Base-by-base conservation (phyloP, 2,888 invertebrate genomes). In the Salticus scenicus region DNA sequence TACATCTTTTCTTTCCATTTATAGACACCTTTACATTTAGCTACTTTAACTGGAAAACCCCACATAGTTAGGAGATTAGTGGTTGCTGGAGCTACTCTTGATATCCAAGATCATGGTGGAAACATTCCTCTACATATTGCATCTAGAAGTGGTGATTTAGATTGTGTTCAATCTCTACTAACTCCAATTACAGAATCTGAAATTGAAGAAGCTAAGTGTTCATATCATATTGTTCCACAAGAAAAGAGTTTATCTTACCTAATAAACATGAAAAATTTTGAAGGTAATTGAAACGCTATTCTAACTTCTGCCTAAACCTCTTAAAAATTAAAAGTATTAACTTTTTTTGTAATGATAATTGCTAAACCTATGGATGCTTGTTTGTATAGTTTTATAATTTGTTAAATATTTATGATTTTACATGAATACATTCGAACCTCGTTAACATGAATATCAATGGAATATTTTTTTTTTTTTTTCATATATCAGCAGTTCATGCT, bases 51-150 rank as follows among this genome's bases (percentile, higher is more conserved):
- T 51, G 93, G 94, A 12, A 95, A 97, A 90, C 93, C 94, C 47
- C 93, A 93, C 66, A 93, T 97, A 69, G 94, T 94, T 0, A 93
- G 96, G 88, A 94, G 95, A 92, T 92, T 98, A 83, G 93, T 97
- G 33, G 93, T 94, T 33, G 96, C 96, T 0, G 97, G 97, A 24
- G 96, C 96, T 0, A 91, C 92, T 75, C 91, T 92, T 0, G 91
- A 92, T 51, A 92, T 93, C 69, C 92, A 96, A 71, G 96, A 97
- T 90, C 92, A 93, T 75, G 92, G 93, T 85, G 98, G 98, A 2
- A 96, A 97, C 91, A 97, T 97, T 0, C 94, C 97, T 0, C 92
- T 98, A 8, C 98, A 98, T 91, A 92, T 97, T 85, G 97, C 97
- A 0, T 95, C 95, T 81, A 92, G 93, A 85, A 92, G 93, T 24